Conservation (phyloP, 2,113 vertebrate species). For the Riparia riparia region DNA sequence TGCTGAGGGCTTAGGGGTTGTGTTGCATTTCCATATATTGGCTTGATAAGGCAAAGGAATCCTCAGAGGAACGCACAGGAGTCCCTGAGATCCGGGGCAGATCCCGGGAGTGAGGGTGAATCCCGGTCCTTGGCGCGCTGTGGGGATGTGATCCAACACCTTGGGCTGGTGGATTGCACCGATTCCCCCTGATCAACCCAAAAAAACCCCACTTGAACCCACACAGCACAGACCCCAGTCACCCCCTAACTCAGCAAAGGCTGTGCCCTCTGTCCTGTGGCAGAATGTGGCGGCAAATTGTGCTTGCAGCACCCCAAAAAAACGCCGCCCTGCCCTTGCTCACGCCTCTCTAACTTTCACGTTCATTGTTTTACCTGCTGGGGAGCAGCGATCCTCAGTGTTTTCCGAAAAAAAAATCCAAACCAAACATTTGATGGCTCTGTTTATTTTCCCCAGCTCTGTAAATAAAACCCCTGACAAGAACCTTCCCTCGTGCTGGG, state of each 20-base stretch:
- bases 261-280: not conserved
- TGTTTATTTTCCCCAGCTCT: not conserved
- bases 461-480: not conserved
- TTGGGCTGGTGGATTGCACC: rapidly evolving
- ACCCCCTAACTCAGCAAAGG: rapidly evolving
- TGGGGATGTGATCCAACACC: not conserved
- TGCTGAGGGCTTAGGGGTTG: not conserved
- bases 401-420: not conserved
- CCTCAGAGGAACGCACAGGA: not conserved
- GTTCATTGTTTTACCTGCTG: not conserved
- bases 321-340: not conserved
- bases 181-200: rapidly evolving
- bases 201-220: not conserved
- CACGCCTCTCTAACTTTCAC: not conserved
- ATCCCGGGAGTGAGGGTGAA: rapidly evolving
- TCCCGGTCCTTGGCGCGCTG: not conserved
- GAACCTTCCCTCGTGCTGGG: not conserved
- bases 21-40: not conserved
- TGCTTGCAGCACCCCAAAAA: not conserved
- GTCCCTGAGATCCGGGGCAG: rapidly evolving
- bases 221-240: rapidly evolving
- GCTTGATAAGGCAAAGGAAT: not conserved
- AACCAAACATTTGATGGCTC: too few relatives aligned
- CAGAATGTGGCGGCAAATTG: not conserved
- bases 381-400: not conserved